Conservation (phyloP, 2,888 invertebrate genomes). For the Coelinius sp. region DNA sequence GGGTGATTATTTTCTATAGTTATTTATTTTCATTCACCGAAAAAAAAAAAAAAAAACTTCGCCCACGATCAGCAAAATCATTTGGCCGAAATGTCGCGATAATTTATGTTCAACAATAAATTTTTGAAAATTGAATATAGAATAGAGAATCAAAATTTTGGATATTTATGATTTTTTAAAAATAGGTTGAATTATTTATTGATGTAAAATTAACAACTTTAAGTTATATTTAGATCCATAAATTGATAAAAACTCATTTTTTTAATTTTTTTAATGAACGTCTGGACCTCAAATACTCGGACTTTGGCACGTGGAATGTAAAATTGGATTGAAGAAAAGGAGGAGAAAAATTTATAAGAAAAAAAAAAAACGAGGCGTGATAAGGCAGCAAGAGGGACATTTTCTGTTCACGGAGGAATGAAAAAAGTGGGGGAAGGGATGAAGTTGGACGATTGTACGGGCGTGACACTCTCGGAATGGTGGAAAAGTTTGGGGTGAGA, state of each 20-base stretch:
- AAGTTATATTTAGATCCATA: no score
- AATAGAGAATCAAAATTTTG: neutral
- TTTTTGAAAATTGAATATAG: neutral
- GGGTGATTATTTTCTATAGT: constrained; percentile 5
- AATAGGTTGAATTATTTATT: neutral
- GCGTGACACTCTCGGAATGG: constrained; percentile 18
- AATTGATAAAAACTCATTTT: no score
- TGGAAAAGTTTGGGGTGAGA: constrained; percentile 46
- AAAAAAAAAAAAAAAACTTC: neutral
- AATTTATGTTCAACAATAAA: constrained; percentile 7
- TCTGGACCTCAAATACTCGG: no score
- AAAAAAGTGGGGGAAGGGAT: neutral
- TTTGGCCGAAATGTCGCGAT: neutral
- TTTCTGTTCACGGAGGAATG: neutral
- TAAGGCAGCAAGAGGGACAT: neutral
- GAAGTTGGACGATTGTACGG: neutral
- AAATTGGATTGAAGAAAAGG: neutral
- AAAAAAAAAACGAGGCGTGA: neutral
- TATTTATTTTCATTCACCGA: constrained; percentile 6
- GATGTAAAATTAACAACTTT: neutral
- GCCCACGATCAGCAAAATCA: neutral
- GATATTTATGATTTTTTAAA: neutral
- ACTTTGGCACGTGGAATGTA: neutral
- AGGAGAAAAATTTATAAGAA: neutral
- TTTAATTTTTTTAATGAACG: no score